These are phyloP conservation scores for Orycteropus afer DNA, from an alignment of 2,113 vertebrate genomes.

Conservation along the genomic window DNA sequence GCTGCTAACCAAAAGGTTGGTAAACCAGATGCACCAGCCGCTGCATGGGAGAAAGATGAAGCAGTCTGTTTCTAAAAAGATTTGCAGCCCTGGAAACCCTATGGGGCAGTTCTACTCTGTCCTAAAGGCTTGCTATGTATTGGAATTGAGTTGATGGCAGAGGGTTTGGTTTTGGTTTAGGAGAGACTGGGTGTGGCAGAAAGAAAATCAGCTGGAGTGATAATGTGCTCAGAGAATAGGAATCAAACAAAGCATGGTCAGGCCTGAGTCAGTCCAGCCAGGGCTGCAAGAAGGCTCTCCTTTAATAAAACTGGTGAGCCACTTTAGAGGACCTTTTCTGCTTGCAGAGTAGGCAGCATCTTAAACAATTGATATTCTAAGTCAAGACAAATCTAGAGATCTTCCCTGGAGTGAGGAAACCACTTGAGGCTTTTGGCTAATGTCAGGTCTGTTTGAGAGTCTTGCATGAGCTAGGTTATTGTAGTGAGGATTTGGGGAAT, in stretches of 20 bases:
- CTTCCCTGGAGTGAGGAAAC: background rate
- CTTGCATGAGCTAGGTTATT: background rate
- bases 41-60: no score
- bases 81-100: no score
- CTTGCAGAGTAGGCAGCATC: background rate
- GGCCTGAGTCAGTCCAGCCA: background rate
- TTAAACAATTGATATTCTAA: background rate
- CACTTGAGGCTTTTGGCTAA: background rate
- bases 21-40: no score
- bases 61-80: no score
- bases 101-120: no score
- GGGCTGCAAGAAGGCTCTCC: background rate
- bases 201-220: background rate
- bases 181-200: background rate
- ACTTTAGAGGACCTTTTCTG: accelerated
- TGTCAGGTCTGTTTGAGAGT: constrained; percentile 37
- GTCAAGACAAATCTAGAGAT: background rate
- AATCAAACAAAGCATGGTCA: background rate
- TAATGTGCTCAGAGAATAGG: background rate
- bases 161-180: no score
- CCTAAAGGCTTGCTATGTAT: no score
- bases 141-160: no score
- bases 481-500: background rate
- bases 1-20: no score
- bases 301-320: background rate